phyloP scores from a whole-genome alignment of 2,888 invertebrate species.

The Agriopis aurantiaria region DNA sequence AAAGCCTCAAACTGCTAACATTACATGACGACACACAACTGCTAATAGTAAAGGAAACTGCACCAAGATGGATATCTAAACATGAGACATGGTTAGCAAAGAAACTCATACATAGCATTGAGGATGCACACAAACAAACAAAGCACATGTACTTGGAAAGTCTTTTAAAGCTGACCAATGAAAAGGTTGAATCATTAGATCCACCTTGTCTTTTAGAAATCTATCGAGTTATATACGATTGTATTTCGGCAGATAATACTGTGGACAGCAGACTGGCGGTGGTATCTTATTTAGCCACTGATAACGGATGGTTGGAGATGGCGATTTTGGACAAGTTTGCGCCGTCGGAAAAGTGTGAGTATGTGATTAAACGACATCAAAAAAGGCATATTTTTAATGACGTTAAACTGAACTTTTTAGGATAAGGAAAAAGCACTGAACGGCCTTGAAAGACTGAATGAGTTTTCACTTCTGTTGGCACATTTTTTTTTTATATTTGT shows the following conservation, averaged over 20 bases:
- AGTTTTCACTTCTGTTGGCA: too few relatives aligned
- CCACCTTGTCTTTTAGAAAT: not conserved
- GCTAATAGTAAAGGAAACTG: slow-evolving; percentile 50
- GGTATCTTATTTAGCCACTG: not conserved
- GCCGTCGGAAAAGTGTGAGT: not conserved
- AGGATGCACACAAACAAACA: slow-evolving; percentile 45
- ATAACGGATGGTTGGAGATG: not conserved
- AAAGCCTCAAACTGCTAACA: slow-evolving; percentile 65
- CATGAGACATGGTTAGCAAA: not conserved
- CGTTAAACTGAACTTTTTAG: too few relatives aligned
- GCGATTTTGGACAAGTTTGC: not conserved
- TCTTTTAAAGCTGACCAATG: not conserved
- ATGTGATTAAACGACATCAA: not conserved
- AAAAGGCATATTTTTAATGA: too few relatives aligned
- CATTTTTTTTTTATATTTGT: too few relatives aligned
- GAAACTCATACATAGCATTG: slow-evolving; percentile 53
- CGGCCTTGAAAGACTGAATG: too few relatives aligned
- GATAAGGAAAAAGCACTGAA: too few relatives aligned
- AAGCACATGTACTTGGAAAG: slow-evolving; percentile 23
- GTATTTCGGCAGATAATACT: not conserved
- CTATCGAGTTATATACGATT: not conserved
- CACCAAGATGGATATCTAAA: not conserved
- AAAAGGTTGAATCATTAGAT: not conserved
- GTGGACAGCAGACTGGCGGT: not conserved
- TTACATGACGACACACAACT: slow-evolving; percentile 61